A percentile compares a stretch with the other conserved stretches of the same genome.
These are phyloP conservation scores for Drosophila auraria DNA, from an alignment of 1,140 invertebrate species.

Conservation along the genomic window DNA sequence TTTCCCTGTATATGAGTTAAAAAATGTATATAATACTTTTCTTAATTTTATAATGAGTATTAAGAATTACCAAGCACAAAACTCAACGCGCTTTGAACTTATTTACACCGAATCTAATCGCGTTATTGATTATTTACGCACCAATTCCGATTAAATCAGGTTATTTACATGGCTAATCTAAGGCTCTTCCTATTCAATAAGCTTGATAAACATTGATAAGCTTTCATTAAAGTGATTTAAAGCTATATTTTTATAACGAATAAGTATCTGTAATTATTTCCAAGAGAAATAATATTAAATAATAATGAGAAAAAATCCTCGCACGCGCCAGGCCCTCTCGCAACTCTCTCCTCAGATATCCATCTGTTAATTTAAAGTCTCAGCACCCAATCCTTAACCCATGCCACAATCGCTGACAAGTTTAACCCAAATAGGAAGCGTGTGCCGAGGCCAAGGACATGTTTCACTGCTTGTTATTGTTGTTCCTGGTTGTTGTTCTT, in stretches of 20 bases:
- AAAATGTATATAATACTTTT: too few species aligned
- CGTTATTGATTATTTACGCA: slow-evolving; percentile 10
- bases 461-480: slow-evolving; percentile 45
- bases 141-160: not conserved
- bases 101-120: not conserved
- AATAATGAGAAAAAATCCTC: too few species aligned
- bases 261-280: not conserved
- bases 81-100: not conserved
- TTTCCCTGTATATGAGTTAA: too few species aligned
- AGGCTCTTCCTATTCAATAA: slow-evolving; percentile 7
- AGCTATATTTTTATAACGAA: not conserved
- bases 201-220: not conserved
- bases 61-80: not conserved
- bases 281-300: too few species aligned
- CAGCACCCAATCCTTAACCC: slow-evolving; percentile 33
- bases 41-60: too few species aligned
- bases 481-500: slow-evolving; percentile 50
- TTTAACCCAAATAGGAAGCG: slow-evolving; percentile 53
- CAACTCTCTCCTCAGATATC: not conserved
- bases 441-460: slow-evolving; percentile 59
- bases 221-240: not conserved
- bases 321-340: not conserved
- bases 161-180: slow-evolving; percentile 6
- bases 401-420: slow-evolving; percentile 41
- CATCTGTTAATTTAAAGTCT: slow-evolving; percentile 53